Evolutionary conservation across 2,797 vertebrate species (phyloP).

Genomic region (Loris lydekkerianus): DNA sequence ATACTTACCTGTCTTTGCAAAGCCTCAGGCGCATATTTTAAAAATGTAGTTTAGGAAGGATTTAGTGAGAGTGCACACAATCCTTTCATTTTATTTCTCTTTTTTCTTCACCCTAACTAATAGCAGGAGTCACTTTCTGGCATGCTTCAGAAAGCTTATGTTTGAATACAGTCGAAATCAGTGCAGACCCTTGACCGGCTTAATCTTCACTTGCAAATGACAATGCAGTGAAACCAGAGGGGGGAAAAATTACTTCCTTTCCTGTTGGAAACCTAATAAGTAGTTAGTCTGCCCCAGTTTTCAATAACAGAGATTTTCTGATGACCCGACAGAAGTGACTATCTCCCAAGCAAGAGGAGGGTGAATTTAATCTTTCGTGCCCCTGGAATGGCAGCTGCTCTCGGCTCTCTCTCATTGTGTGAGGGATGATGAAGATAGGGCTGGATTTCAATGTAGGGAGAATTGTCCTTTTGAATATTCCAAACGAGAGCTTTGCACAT

Average conservation of each 20-base stretch:
- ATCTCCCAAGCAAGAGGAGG: constrained; percentile 77
- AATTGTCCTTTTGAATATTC: constrained; percentile 77
- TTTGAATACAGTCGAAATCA: background rate
- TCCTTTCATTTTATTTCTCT: background rate
- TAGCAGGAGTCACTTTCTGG: background rate
- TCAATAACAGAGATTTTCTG: constrained; percentile 77
- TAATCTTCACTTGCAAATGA: constrained; percentile 50
- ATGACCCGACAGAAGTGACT: constrained; percentile 86
- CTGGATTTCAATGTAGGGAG: constrained; percentile 68
- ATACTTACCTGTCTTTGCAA: background rate
- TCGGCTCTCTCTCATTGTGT: constrained; percentile 71
- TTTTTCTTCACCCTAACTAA: background rate
- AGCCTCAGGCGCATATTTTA: background rate
- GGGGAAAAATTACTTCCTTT: constrained; percentile 63
- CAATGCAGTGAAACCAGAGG: background rate
- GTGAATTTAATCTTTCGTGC: constrained; percentile 84
- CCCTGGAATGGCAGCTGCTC: constrained; percentile 80
- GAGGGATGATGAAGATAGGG: constrained; percentile 79
- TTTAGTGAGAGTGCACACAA: background rate
- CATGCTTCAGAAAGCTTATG: background rate
- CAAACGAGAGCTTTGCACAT: constrained; percentile 73
- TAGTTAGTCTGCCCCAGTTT: constrained; percentile 86
- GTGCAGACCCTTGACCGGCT: background rate
- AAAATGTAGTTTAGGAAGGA: background rate
- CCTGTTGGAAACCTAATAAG: constrained; percentile 68